phyloP scores from a whole-genome alignment of 2,113 vertebrate genomes.

The Sturnus vulgaris region DNA sequence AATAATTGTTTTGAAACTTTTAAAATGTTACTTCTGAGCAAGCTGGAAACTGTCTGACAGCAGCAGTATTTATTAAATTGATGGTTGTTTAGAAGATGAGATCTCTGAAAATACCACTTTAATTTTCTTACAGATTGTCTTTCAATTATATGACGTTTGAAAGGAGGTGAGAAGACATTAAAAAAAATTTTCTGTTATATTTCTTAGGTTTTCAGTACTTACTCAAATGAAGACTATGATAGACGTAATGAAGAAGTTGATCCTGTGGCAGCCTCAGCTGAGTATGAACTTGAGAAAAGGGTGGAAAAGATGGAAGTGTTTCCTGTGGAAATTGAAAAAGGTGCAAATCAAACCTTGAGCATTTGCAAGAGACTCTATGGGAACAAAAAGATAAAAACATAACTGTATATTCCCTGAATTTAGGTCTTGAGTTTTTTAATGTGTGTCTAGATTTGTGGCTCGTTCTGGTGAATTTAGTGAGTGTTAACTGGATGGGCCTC shows the following conservation, averaged over 20 bases:
- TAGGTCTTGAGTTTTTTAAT: not conserved
- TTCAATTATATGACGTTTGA: not conserved
- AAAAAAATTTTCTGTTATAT: not conserved
- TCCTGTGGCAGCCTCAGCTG: conserved; percentile 89
- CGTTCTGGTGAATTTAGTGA: not conserved
- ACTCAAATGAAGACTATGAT: conserved; percentile 91
- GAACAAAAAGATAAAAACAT: not conserved
- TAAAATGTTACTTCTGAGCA: not conserved
- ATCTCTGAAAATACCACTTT: not conserved
- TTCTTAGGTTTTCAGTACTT: conserved; percentile 85
- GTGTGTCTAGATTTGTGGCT: not conserved
- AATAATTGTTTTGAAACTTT: not conserved
- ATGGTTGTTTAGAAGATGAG: not conserved
- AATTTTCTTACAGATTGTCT: not conserved
- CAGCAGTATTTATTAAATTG: not conserved
- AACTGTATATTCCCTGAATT: not conserved
- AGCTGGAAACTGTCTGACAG: not conserved
- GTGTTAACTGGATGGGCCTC: not conserved
- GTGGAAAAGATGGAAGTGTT: conserved; percentile 96
- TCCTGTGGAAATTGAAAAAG: conserved; percentile 91
- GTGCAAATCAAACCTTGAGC: conserved; percentile 50
- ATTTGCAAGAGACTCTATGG: not conserved
- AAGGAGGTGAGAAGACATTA: not conserved
- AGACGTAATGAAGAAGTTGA: conserved; percentile 91
- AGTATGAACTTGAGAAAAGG: conserved; percentile 91